Conservation (phyloP, 2,888 invertebrate species). For the Polydrusus pterygomalis region DNA sequence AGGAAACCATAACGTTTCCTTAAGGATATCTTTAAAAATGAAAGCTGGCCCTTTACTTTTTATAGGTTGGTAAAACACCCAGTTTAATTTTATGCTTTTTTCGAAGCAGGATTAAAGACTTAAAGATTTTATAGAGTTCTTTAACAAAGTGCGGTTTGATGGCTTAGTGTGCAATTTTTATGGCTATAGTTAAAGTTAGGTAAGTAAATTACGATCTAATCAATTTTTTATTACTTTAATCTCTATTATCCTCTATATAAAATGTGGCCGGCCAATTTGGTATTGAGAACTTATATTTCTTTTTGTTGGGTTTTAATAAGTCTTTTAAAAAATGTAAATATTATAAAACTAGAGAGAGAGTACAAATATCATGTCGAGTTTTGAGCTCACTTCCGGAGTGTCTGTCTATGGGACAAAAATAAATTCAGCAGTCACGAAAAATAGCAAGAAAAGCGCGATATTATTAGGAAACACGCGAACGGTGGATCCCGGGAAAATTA, state of each 20-base stretch:
- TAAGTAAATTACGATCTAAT: not conserved
- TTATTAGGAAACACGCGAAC: slow-evolving; percentile 53
- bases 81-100: slow-evolving; percentile 27
- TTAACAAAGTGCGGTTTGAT: not conserved
- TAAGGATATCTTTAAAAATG: slow-evolving; percentile 25
- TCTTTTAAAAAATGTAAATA: no score
- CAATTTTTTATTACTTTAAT: not conserved
- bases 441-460: slow-evolving; percentile 43
- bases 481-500: slow-evolving; percentile 49
- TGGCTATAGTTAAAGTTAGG: not conserved
- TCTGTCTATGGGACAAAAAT: slow-evolving; percentile 39
- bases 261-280: no score
- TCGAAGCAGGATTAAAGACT: not conserved
- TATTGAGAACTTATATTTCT: no score
- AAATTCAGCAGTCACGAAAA: slow-evolving; percentile 50
- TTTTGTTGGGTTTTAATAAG: no score
- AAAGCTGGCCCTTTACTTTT: slow-evolving; percentile 14
- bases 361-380: slow-evolving; percentile 5
- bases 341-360: no score
- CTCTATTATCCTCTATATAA: no score
- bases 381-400: slow-evolving; percentile 20
- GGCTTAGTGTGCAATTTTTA: not conserved
- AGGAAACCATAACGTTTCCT: not conserved
- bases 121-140: slow-evolving; percentile 6
- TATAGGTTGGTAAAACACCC: slow-evolving; percentile 20